Evolutionary conservation across 2,113 vertebrate genomes (phyloP).

Genomic region (Gymnocephalus cernua): DNA sequence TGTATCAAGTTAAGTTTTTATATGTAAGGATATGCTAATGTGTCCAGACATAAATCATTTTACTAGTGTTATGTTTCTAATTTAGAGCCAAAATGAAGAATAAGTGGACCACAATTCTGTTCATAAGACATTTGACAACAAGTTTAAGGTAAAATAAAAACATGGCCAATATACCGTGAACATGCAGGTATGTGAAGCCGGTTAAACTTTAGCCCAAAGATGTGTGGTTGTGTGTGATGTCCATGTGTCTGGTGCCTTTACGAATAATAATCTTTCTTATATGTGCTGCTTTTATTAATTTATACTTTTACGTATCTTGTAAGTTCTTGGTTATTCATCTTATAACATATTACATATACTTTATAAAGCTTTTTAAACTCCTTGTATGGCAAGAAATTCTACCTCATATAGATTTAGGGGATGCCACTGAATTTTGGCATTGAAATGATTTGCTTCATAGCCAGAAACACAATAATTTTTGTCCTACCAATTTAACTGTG

Average conservation of each 20-base stretch:
- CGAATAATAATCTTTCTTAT: slow-evolving; percentile 21
- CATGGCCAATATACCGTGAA: slow-evolving; percentile 82
- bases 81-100: slow-evolving; percentile 53
- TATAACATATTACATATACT: slow-evolving; percentile 6
- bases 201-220: slow-evolving; percentile 70
- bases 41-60: slow-evolving; percentile 74
- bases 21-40: slow-evolving; percentile 76
- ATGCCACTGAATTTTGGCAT: slow-evolving; percentile 50
- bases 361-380: background rate
- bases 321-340: slow-evolving; percentile 37
- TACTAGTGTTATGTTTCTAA: slow-evolving; percentile 68
- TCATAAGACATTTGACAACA: slow-evolving; percentile 67
- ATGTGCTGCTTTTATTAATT: slow-evolving; percentile 47
- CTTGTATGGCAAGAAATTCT: background rate
- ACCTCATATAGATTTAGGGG: slow-evolving; percentile 34
- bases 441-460: slow-evolving; percentile 8
- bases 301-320: slow-evolving; percentile 43
- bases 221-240: slow-evolving; percentile 78
- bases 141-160: slow-evolving; percentile 79
- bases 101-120: slow-evolving; percentile 73
- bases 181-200: slow-evolving; percentile 81
- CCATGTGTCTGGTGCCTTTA: slow-evolving; percentile 66
- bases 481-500: slow-evolving; percentile 37
- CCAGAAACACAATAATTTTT: background rate
- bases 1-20: slow-evolving; percentile 88